phyloP scores from a whole-genome alignment of 1,140 invertebrate species.

The Diprion similis region DNA sequence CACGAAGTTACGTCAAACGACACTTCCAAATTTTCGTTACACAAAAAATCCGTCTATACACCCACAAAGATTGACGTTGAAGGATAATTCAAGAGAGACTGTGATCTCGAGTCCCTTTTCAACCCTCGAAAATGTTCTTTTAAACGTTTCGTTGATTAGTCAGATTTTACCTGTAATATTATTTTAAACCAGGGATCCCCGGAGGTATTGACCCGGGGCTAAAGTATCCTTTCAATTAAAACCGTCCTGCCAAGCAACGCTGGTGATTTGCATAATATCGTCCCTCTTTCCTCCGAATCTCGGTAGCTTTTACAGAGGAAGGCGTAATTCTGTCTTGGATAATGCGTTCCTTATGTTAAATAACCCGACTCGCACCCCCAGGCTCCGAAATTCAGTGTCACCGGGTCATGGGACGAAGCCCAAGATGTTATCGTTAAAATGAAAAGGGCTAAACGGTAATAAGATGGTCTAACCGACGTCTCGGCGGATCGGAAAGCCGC shows the following conservation, averaged over 20 bases:
- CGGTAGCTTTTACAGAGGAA: not conserved
- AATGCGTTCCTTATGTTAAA: not conserved
- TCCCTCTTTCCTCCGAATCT: not conserved
- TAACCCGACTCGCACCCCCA: not conserved
- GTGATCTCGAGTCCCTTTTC: not conserved
- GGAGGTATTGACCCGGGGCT: not conserved
- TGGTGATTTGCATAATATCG: not conserved
- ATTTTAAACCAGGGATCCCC: not conserved
- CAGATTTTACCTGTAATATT: not conserved
- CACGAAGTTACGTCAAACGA: no score
- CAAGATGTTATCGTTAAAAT: no score
- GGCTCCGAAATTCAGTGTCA: not conserved
- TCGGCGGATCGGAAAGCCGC: no score
- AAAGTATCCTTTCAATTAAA: not conserved
- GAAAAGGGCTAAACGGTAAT: no score
- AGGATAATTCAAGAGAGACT: no score
- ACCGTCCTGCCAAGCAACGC: not conserved
- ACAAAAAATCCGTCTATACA: no score
- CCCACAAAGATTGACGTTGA: no score
- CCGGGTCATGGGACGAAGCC: no score
- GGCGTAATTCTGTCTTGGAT: not conserved
- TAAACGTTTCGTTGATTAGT: not conserved
- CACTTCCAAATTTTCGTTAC: no score
- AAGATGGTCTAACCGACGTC: no score
- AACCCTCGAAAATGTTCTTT: not conserved